phyloP scores from a whole-genome alignment of 2,888 invertebrate genomes.

The Nasonia oneida region DNA sequence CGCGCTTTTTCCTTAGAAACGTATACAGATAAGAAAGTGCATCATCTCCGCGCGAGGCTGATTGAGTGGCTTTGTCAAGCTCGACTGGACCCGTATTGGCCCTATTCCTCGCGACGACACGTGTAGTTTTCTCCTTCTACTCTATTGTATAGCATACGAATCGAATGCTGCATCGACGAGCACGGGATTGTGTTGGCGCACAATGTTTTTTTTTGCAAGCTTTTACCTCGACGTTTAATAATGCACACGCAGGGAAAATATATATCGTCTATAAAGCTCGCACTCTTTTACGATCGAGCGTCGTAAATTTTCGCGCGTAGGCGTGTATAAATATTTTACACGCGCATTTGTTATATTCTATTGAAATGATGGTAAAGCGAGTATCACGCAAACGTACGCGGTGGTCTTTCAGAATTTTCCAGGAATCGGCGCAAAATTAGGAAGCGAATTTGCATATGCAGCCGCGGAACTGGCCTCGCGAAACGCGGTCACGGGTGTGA shows the following conservation, averaged over 20 bases:
- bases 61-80: slow-evolving; percentile 15
- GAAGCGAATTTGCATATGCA: neutral
- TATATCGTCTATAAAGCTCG: no score
- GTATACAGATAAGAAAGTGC: neutral
- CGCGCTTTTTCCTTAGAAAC: neutral
- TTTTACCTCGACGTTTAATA: no score
- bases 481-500: slow-evolving; percentile 6
- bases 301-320: no score
- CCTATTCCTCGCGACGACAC: neutral
- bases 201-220: no score
- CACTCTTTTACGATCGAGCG: no score
- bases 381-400: neutral
- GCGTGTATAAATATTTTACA: no score
- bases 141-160: neutral
- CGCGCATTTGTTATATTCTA: no score
- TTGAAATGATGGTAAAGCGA: neutral
- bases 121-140: no score
- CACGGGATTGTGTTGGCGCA: neutral
- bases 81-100: neutral
- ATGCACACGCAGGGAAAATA: no score
- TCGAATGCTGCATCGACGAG: neutral
- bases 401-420: neutral
- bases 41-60: neutral
- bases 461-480: neutral
- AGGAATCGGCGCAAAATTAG: neutral